These are phyloP conservation scores for Euplagia quadripunctaria DNA, from an alignment of 2,888 invertebrate genomes.

Conservation along the genomic window DNA sequence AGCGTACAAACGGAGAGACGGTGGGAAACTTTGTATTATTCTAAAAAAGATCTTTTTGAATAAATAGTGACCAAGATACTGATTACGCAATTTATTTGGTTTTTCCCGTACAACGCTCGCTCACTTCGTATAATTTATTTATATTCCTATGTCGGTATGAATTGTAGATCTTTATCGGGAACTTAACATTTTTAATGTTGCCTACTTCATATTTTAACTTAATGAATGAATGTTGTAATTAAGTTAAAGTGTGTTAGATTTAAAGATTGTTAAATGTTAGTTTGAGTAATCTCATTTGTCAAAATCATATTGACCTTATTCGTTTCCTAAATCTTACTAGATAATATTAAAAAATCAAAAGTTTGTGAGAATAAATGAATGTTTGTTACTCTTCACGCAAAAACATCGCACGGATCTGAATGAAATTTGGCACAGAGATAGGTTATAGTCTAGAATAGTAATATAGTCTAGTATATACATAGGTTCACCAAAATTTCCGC, in stretches of 20 bases:
- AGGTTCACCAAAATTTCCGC: too few species aligned
- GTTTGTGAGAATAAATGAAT: too few species aligned
- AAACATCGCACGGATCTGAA: too few species aligned
- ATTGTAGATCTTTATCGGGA: constrained; percentile 19
- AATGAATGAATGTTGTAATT: constrained; percentile 23
- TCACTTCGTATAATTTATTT: constrained; percentile 16
- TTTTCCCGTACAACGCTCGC: constrained; percentile 16
- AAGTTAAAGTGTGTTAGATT: constrained; percentile 21
- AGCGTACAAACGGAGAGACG: too few species aligned
- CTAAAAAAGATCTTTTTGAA: not conserved
- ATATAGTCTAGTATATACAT: too few species aligned
- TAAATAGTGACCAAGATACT: not conserved
- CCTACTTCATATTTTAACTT: constrained; percentile 16
- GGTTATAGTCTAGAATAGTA: too few species aligned
- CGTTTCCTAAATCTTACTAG: not conserved
- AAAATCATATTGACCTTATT: not conserved
- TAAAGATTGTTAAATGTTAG: constrained; percentile 22
- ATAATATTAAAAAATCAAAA: too few species aligned
- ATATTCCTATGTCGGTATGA: constrained; percentile 14
- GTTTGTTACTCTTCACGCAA: too few species aligned
- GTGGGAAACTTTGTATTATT: too few species aligned
- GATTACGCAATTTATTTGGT: constrained; percentile 8
- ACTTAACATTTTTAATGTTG: constrained; percentile 20
- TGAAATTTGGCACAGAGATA: too few species aligned
- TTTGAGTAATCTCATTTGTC: constrained; percentile 33